Base-by-base conservation (phyloP, 2,888 invertebrate species). In the Tachina fera region DNA sequence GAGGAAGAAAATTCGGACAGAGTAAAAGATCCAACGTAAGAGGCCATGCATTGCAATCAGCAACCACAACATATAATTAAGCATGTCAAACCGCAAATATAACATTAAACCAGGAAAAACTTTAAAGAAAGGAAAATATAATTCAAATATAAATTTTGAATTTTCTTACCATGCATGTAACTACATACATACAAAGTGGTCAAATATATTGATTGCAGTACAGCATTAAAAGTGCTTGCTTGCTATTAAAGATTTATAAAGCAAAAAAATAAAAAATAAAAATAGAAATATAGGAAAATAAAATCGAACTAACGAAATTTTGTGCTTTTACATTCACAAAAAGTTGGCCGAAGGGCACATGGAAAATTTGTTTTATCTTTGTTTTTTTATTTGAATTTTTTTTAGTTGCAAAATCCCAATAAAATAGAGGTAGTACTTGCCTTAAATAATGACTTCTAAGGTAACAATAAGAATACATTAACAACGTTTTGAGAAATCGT, bases 51-150 rank as follows among this genome's bases (percentile, higher is more conserved):
- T 67, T 68, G 45, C 2, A 56, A 45, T 49, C n/a, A 51, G 76
- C 16, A 76, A 76, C 79, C 71, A 11, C 80, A 76, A 74, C 81
- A 74, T 84, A 84, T 85, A 85, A 85, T 85, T 85, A 85, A 85
- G 81, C 84, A 85, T 85, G 84, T 78, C 84, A 85, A 85, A 85
- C 81, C 84, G 51, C 84, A 84, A 81, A 74, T 61, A 61, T 74
- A 76, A 77, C 56, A 76, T 67, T 58, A 76, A 80, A 65, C 68
- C 77, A 81, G 84, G 77, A 85, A 77, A 84, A 79, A 67, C 65
- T 56, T 19, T 11, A 31, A 76, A 61, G 16, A 70, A 78, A 61
- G 19, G n/a, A 58, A 56, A 56, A 70, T 19, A 14, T 8, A 65
- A 43, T 10, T 16, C 10, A 53, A 51, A 41, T 22, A 65, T 22